A percentile compares a stretch with the other conserved stretches of the same genome.
Evolutionary conservation across 2,888 invertebrate genomes (phyloP).

Genomic region (Drosophila fungiperda): DNA sequence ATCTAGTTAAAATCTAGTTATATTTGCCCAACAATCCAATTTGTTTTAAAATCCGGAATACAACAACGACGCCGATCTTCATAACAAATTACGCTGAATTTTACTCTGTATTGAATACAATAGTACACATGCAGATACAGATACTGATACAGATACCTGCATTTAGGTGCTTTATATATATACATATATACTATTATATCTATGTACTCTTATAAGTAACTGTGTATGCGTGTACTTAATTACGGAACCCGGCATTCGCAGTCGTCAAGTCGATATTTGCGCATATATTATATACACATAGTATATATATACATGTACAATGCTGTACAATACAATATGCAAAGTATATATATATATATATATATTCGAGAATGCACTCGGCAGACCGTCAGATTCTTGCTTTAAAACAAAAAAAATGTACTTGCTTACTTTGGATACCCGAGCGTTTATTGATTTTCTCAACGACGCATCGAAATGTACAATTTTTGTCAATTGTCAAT

Average conservation of each 20-base stretch:
- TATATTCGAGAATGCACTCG: constrained; percentile 6
- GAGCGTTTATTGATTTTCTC: constrained; percentile 58
- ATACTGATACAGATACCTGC: not conserved
- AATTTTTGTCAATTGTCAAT: constrained; percentile 6
- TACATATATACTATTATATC: not conserved
- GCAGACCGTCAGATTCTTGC: constrained; percentile 32
- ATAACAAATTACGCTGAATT: constrained; percentile 1
- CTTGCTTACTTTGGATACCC: constrained; percentile 25
- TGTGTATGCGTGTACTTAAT: constrained; percentile 26
- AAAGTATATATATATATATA: constrained; percentile 4
- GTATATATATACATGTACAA: constrained; percentile 7
- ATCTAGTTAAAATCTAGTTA: not conserved
- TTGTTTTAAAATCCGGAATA: not conserved
- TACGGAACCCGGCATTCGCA: constrained; percentile 25
- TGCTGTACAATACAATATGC: constrained; percentile 14
- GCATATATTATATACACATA: constrained; percentile 42
- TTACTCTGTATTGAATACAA: constrained; percentile 1
- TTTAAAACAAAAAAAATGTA: constrained; percentile 18
- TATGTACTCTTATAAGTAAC: constrained; percentile 21
- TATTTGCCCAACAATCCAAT: constrained; percentile 5
- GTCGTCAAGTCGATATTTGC: constrained; percentile 22
- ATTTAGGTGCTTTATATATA: not conserved
- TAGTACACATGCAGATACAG: not conserved
- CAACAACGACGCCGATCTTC: not conserved
- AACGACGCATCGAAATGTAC: constrained; percentile 3